Evolutionary conservation across 2,113 vertebrate genomes (phyloP).

Genomic region (Stigmatopora nigra): DNA sequence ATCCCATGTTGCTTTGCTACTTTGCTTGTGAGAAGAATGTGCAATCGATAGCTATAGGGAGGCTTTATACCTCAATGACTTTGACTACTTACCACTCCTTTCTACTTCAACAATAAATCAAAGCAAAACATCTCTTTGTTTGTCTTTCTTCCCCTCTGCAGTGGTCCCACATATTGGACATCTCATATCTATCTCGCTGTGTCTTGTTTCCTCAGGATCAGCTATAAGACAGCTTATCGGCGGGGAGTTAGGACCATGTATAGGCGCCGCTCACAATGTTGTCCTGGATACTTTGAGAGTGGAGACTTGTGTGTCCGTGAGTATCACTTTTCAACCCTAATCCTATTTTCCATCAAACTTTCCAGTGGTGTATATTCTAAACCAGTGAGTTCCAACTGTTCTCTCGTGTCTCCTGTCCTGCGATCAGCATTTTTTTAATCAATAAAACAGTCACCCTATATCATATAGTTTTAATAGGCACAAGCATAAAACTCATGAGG

Average conservation of each 20-base stretch:
- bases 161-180: conserved; percentile 24
- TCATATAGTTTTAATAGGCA: no score
- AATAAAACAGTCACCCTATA: no score
- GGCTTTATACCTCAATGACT: neutral
- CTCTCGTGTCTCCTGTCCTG: neutral
- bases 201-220: conserved; percentile 79
- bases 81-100: conserved; percentile 9
- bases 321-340: conserved; percentile 58
- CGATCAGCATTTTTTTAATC: neutral
- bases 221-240: conserved; percentile 96
- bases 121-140: conserved; percentile 7
- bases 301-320: conserved; percentile 93
- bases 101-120: conserved; percentile 8
- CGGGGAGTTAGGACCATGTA: conserved; percentile 96
- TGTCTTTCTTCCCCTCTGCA: conserved; percentile 36
- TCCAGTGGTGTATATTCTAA: conserved; percentile 36
- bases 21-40: neutral
- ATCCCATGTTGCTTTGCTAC: neutral
- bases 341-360: conserved; percentile 32
- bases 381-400: neutral
- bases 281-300: conserved; percentile 93
- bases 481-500: no score
- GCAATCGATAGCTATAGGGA: neutral
- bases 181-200: conserved; percentile 32
- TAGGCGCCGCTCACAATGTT: conserved; percentile 94